Evolutionary conservation across 1,140 invertebrate species (phyloP).

Genomic region (Lutraria rhynchaena): DNA sequence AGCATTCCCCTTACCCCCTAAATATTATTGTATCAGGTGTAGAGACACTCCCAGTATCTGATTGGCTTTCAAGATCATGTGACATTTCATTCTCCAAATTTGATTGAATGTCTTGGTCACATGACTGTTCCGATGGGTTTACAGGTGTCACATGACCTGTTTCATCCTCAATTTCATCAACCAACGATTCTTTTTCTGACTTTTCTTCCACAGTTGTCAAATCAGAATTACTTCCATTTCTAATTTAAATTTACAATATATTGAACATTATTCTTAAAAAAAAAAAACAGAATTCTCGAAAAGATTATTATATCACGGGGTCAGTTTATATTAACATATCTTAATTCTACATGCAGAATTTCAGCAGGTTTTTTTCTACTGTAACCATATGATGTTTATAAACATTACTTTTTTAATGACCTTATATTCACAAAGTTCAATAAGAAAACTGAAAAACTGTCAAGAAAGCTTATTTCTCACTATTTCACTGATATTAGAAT

Average conservation of each 20-base stretch:
- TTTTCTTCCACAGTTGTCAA: conserved; percentile 36
- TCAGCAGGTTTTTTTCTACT: neutral
- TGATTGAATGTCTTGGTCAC: conserved; percentile 52
- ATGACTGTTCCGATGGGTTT: conserved; percentile 17
- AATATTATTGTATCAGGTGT: conserved; percentile 67
- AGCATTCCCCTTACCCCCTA: conserved; percentile 46
- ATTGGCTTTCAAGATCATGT: conserved; percentile 49
- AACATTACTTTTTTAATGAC: too few species aligned
- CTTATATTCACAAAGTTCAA: too few species aligned
- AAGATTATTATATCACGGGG: neutral
- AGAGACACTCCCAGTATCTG: conserved; percentile 58
- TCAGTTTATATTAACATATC: neutral
- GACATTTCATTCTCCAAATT: conserved; percentile 16
- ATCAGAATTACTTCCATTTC: conserved; percentile 20
- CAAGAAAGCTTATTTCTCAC: too few species aligned
- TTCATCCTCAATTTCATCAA: conserved; percentile 21
- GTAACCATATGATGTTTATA: too few species aligned
- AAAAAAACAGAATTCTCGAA: neutral
- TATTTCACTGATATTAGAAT: too few species aligned
- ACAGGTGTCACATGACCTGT: conserved; percentile 10
- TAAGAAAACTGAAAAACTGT: too few species aligned
- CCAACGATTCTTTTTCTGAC: conserved; percentile 28
- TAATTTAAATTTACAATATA: neutral
- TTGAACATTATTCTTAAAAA: neutral
- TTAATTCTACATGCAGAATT: neutral